Evolutionary conservation across 37 sponge, comb jelly and placozoan genomes (phyloP), one percentile per base, ranked within the genome.

Genomic region (Diacarnus erythraeanus): DNA sequence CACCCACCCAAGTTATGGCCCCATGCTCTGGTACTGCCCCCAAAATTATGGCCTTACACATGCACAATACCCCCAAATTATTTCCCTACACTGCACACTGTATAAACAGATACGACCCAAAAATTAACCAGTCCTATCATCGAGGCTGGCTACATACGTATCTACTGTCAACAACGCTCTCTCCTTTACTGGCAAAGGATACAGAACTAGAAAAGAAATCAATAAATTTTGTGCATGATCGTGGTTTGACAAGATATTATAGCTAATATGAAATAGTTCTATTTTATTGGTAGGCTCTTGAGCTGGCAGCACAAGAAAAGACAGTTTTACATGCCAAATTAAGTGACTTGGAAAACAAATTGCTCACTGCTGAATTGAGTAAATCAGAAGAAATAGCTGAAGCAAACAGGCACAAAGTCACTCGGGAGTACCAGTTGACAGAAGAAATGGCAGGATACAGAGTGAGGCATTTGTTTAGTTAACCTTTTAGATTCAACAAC

Each of bases 381-480:
- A 71, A 10, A 23, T 44, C 41, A 71, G 72, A 80, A 39, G 71
- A 29, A 23, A 10, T 59, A 0, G 3, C 36, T 39, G 29, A n/a
- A 2, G 72, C 81, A 10, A 60, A 71, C 18, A 57, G 23, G 18
- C 72, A 71, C 38, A 71, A n/a, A 26, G 26, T 5, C 5, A 71
- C 58, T 38, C 18, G 70, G 25, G 17, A 71, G 35, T 15, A 58
- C 26, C 41, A 71, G 31, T 57, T 57, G 3, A 3, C 30, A 38
- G 42, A 40, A 25, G 72, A 80, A 25, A 27, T 71, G 33, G 41
- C 18, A 2, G 57, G 72, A 30, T 58, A 80, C 72, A 80, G 59
- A 57, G 65, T 22, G 3, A 77, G 23, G 30, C 5, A 2, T 20
- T 27, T 23, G 21, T 27, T 6, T 61, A 15, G 9, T 61, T 23